Evolutionary conservation across 2,797 vertebrate genomes (phyloP).

Genomic region (Nyctibius grandis): DNA sequence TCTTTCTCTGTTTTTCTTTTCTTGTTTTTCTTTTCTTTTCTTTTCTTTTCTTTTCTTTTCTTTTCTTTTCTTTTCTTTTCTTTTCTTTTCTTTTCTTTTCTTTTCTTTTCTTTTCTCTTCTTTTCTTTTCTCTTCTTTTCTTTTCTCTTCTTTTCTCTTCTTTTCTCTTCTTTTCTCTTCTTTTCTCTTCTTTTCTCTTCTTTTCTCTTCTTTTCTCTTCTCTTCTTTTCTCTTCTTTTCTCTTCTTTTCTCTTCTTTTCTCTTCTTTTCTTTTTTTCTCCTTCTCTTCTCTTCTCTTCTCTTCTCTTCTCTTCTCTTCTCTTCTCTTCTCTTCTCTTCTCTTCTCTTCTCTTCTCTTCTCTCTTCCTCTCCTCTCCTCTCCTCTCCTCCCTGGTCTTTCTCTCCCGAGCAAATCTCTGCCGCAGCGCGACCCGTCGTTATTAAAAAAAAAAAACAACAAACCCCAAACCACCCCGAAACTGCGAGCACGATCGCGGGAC

Average conservation of each 20-base stretch:
- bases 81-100: fast-evolving
- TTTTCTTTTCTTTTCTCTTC: fast-evolving
- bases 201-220: fast-evolving
- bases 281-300: too few species aligned
- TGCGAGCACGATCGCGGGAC: not conserved
- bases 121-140: not conserved
- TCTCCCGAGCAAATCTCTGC: fast-evolving
- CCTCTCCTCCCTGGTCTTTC: not conserved
- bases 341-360: fast-evolving
- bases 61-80: not conserved
- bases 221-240: fast-evolving
- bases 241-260: fast-evolving
- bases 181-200: too few species aligned
- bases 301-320: too few species aligned
- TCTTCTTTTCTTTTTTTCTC: fast-evolving
- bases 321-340: fast-evolving
- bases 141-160: fast-evolving
- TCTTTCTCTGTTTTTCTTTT: fast-evolving
- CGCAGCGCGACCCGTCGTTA: not conserved
- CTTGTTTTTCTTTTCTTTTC: fast-evolving
- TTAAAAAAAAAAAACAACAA: not conserved
- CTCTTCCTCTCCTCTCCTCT: too few species aligned
- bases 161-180: too few species aligned
- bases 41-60: too few species aligned
- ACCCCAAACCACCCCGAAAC: not conserved